Conservation (phyloP, 2,888 invertebrate genomes). For the Danaus chrysippus region DNA sequence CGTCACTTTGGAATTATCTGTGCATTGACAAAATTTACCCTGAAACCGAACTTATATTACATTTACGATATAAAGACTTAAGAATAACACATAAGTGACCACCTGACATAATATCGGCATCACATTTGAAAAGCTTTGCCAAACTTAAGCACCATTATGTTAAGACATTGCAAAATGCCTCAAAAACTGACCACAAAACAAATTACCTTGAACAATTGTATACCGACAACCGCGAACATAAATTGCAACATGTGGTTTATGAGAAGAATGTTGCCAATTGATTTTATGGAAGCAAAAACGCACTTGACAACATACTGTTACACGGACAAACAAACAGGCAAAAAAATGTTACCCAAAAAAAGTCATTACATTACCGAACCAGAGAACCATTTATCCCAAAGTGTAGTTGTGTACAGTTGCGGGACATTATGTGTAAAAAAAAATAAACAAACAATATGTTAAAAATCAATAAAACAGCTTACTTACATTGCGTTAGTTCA, state of each 20-base stretch:
- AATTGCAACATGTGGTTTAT: constrained; percentile 99
- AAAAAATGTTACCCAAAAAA: constrained; percentile 35
- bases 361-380: constrained; percentile 57
- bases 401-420: constrained; percentile 48
- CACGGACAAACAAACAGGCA: constrained; percentile 38
- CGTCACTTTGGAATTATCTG: constrained; percentile 94
- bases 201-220: constrained; percentile 98
- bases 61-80: constrained; percentile 3
- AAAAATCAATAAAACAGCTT: constrained; percentile 46
- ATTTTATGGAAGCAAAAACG: constrained; percentile 98
- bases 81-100: constrained; percentile 33
- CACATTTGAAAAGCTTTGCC: constrained; percentile 35
- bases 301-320: constrained; percentile 99
- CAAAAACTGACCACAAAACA: constrained; percentile 32
- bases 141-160: constrained; percentile 27
- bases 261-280: constrained; percentile 99
- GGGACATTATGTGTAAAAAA: constrained; percentile 48
- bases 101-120: constrained; percentile 50
- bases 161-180: constrained; percentile 19
- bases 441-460: constrained; percentile 46
- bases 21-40: constrained; percentile 97
- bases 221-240: constrained; percentile 99
- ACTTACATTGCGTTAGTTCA: constrained; percentile 65
- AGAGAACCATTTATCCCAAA: constrained; percentile 56
- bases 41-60: constrained; percentile 66